Conservation (phyloP, 2,888 invertebrate genomes). For the Nomada lathburiana region DNA sequence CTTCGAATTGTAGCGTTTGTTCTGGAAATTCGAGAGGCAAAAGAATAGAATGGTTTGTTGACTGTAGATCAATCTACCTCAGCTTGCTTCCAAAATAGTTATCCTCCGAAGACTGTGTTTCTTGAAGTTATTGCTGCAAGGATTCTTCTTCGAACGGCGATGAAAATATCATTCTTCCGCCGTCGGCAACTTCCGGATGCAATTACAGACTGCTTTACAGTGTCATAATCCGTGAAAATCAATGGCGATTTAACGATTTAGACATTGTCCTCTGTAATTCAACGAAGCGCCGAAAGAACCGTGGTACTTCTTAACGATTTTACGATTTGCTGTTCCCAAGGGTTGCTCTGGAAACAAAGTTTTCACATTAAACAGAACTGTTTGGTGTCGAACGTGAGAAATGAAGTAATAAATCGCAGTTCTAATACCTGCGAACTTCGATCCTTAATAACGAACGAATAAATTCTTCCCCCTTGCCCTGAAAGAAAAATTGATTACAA, state of each 20-base stretch:
- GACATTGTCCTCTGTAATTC: constrained; percentile 60
- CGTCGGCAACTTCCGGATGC: constrained; percentile 46
- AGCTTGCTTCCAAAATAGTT: background rate
- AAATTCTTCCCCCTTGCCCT: background rate
- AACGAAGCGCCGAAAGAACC: constrained; percentile 35
- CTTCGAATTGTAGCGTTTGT: background rate
- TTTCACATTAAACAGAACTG: background rate
- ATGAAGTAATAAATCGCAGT: background rate
- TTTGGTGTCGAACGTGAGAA: background rate
- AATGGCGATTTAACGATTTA: constrained; percentile 62
- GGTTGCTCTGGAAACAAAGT: constrained; percentile 19
- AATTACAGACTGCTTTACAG: constrained; percentile 42
- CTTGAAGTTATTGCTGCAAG: constrained; percentile 12
- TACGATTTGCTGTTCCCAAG: constrained; percentile 22
- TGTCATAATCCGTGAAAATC: constrained; percentile 60
- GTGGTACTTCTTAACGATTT: constrained; percentile 31
- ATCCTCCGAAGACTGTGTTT: background rate
- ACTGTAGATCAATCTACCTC: background rate
- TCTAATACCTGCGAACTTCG: background rate
- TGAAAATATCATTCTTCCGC: constrained; percentile 35
- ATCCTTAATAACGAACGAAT: background rate
- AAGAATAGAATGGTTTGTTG: too few relatives aligned
- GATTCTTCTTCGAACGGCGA: constrained; percentile 35
- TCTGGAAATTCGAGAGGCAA: background rate
- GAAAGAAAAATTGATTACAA: background rate